Conservation (phyloP, 2,888 invertebrate species). For the Patella pellucida region DNA sequence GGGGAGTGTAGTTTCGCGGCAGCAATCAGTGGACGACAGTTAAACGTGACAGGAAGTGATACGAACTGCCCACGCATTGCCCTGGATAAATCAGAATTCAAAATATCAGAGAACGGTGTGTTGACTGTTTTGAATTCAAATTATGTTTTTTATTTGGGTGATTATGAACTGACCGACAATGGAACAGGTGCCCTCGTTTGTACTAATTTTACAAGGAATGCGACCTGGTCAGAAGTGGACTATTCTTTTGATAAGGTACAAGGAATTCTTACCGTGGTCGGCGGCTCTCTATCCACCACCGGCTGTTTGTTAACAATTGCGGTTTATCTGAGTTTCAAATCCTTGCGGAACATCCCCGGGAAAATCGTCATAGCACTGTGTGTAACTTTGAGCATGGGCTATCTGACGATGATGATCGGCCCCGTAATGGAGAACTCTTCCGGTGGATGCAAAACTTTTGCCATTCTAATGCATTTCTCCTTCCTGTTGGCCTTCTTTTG, state of each 20-base stretch:
- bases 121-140: constrained; percentile 19
- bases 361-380: constrained; percentile 74
- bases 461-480: constrained; percentile 73
- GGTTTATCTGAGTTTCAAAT: constrained; percentile 72
- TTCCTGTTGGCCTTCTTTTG: constrained; percentile 75
- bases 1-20: constrained; percentile 25
- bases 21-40: background rate
- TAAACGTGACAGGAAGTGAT: constrained; percentile 11
- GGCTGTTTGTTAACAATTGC: constrained; percentile 72
- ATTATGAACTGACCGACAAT: constrained; percentile 27
- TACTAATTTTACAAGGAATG: constrained; percentile 29
- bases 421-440: constrained; percentile 22
- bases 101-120: constrained; percentile 25
- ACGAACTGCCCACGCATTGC: constrained; percentile 22
- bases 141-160: constrained; percentile 17
- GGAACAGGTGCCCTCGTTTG: constrained; percentile 37
- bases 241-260: constrained; percentile 34
- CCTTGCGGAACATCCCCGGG: constrained; percentile 74
- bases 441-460: constrained; percentile 57
- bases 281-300: constrained; percentile 75
- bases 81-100: constrained; percentile 27
- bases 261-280: constrained; percentile 75
- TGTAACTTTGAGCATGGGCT: constrained; percentile 72
- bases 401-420: constrained; percentile 74
- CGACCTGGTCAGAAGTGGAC: constrained; percentile 18